Percentiles rank a stretch among this genome's conserved stretches.
These are phyloP conservation scores for Hypomecis punctinalis DNA, from an alignment of 2,888 invertebrate genomes.

Conservation along the genomic window DNA sequence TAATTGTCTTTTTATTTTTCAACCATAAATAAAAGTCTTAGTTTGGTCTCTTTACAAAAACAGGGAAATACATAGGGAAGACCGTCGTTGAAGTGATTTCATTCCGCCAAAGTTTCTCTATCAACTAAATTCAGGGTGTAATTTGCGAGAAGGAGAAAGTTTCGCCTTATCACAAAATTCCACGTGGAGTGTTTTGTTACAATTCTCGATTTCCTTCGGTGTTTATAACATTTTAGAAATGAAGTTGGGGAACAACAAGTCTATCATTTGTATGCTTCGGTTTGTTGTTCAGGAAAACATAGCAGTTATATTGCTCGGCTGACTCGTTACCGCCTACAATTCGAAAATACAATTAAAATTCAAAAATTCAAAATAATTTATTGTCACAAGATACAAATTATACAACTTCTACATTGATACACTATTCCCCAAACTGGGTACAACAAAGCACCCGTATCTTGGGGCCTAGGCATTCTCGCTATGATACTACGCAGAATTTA, in stretches of 20 bases:
- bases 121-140: conserved; percentile 79
- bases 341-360: too few relatives aligned
- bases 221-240: conserved; percentile 45
- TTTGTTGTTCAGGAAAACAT: not conserved
- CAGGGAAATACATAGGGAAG: conserved; percentile 57
- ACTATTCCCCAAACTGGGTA: too few relatives aligned
- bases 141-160: conserved; percentile 80
- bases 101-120: conserved; percentile 80
- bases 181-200: conserved; percentile 81
- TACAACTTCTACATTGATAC: too few relatives aligned
- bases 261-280: conserved; percentile 4
- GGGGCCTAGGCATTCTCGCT: too few relatives aligned
- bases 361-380: too few relatives aligned
- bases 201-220: conserved; percentile 73
- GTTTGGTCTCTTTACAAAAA: conserved; percentile 64
- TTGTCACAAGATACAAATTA: too few relatives aligned
- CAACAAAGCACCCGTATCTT: too few relatives aligned
- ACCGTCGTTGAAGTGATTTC: conserved; percentile 74
- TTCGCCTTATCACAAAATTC: conserved; percentile 81
- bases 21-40: conserved; percentile 51
- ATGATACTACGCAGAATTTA: too few relatives aligned
- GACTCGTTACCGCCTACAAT: too few relatives aligned
- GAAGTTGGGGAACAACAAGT: conserved; percentile 44
- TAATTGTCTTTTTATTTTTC: conserved; percentile 29
- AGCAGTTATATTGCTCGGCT: too few relatives aligned